Conservation (phyloP, 2,888 invertebrate species). For the Lycaena phlaeas region DNA sequence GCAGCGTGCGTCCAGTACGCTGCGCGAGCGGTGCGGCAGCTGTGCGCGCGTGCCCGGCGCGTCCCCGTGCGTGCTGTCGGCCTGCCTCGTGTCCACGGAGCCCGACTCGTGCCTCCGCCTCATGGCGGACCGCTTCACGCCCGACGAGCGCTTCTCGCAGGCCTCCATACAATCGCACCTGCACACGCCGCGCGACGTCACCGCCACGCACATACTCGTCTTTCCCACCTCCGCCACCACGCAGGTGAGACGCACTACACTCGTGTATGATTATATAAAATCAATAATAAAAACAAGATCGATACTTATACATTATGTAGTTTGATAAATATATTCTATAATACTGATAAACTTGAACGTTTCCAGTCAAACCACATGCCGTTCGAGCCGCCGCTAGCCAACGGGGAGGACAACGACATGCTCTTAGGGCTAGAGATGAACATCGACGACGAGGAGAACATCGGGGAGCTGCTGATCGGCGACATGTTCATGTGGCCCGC, state of each 20-base stretch:
- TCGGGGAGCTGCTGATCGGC: constrained; percentile 70
- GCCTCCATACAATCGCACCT: constrained; percentile 90
- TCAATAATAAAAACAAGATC: neutral
- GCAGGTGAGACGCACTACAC: constrained; percentile 70
- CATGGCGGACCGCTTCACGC: constrained; percentile 95
- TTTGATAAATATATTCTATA: no score
- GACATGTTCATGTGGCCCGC: constrained; percentile 79
- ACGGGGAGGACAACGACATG: constrained; percentile 63
- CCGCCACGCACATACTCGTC: constrained; percentile 97
- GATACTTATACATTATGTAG: neutral
- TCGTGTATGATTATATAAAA: neutral
- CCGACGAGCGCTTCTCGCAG: constrained; percentile 93
- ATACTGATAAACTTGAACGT: no score
- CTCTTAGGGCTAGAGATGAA: constrained; percentile 54
- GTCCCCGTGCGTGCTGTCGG: constrained; percentile 94
- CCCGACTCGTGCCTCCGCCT: constrained; percentile 89
- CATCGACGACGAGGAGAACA: constrained; percentile 77
- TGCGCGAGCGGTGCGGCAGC: constrained; percentile 93
- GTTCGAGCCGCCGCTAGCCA: constrained; percentile 58
- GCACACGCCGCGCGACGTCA: constrained; percentile 96
- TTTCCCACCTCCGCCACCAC: constrained; percentile 98
- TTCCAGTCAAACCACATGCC: constrained; percentile 57
- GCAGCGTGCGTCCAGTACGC: constrained; percentile 86
- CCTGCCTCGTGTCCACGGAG: constrained; percentile 97
- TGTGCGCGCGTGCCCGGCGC: constrained; percentile 87